phyloP scores from a whole-genome alignment of 2,113 vertebrate genomes.

The Microtus ochrogaster region DNA sequence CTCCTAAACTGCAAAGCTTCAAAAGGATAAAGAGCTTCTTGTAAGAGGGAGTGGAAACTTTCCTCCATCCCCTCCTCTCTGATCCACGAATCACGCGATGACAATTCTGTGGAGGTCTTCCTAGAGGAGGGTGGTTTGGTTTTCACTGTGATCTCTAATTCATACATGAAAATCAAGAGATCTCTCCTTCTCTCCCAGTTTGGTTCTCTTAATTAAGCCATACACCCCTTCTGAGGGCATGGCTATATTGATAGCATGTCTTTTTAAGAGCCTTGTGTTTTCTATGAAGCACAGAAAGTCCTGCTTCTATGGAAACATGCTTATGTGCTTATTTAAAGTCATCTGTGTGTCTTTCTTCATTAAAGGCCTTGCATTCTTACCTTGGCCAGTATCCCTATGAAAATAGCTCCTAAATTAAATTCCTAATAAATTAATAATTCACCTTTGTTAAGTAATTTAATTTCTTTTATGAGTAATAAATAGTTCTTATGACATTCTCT shows the following conservation, averaged over 20 bases:
- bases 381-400: constrained; percentile 51
- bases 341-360: neutral
- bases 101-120: neutral
- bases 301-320: constrained; percentile 25
- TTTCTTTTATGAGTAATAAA: constrained; percentile 79
- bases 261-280: neutral
- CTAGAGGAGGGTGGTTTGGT: constrained; percentile 56
- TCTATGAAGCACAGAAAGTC: constrained; percentile 27
- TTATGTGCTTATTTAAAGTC: constrained; percentile 15
- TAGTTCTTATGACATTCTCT: constrained; percentile 65
- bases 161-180: constrained; percentile 5
- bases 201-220: constrained; percentile 45
- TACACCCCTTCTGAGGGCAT: constrained; percentile 52
- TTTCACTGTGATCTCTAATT: constrained; percentile 53
- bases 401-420: constrained; percentile 75
- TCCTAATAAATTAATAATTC: constrained; percentile 77
- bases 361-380: neutral
- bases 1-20: neutral
- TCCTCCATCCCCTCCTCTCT: neutral
- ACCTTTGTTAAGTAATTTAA: constrained; percentile 78
- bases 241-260: constrained; percentile 32
- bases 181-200: neutral
- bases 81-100: constrained; percentile 42
- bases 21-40: constrained; percentile 46
- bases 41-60: constrained; percentile 5